Evolutionary conservation across 92 coral and sea anemone genomes (phyloP), one percentile per base, ranked within the genome.

Genomic region (Parazoanthus atlanticus): DNA sequence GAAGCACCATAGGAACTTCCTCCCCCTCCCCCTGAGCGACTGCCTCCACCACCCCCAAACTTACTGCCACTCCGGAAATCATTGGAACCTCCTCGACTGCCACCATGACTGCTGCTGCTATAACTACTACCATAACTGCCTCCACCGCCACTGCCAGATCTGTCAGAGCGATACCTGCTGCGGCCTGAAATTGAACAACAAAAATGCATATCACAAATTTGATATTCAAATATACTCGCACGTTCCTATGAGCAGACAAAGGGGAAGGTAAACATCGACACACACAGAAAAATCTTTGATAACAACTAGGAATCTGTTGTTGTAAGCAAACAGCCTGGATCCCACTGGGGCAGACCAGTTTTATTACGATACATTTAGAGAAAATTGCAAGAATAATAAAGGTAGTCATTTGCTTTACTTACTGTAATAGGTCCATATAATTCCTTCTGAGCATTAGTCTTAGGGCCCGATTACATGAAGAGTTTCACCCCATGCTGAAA

Each of bases 101-200:
- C 89, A 43, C 87, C 65, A 70, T 65, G 76, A 74, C 77, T 71
- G 74, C 87, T 70, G 66, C 78, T 29, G 54, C 81, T 82, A 30
- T 82, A 78, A 86, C 83, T 78, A 31, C 89, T 89, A 54, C 87
- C 85, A 36, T 90, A 88, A 54, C 92, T 73, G 26, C 92, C 65
- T 43, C 92, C 80, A 31, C 96, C 92, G 69, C 96, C 92, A 52
- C 93, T 82, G n/a, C 93, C 88, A 41, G 90, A 90, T 66, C 91
- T 66, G 81, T 93, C 93, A 47, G 82, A 89, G 40, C 98, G 94
- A 84, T 86, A 96, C 85, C 98, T 98, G 89, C 90, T 96, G 78
- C 99, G 98, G 61, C 91, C 99, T 96, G 92, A 88, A 86, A 82
- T 13, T 40, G 67, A 65, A 80, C 19, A 5, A 52, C 58, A 80